Evolutionary conservation across 2,113 vertebrate species (phyloP).

Genomic region (Mola mola): DNA sequence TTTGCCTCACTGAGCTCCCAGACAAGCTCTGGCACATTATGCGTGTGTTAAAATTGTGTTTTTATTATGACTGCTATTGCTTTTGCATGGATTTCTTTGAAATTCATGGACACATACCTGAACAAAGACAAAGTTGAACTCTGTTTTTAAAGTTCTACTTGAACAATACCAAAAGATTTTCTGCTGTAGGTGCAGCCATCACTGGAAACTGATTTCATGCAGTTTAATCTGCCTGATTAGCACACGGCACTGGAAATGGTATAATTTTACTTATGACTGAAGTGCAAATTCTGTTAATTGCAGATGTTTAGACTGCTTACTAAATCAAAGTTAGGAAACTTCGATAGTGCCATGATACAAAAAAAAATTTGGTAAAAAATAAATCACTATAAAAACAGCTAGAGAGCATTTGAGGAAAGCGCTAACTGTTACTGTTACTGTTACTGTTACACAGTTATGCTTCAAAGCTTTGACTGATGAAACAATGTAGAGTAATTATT

Average conservation of each 20-base stretch:
- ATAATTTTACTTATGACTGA: constrained; percentile 32
- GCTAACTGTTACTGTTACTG: no score
- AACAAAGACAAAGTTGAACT: constrained; percentile 2
- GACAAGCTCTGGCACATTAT: constrained; percentile 14
- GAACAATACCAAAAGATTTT: constrained; percentile 20
- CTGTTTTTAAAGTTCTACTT: constrained; percentile 18
- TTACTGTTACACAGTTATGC: no score
- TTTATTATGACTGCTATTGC: constrained; percentile 31
- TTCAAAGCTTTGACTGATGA: no score
- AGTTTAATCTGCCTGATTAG: constrained; percentile 50
- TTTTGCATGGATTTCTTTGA: constrained; percentile 16
- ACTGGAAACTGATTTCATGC: constrained; percentile 29
- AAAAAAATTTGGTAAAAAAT: no score
- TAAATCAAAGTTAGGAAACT: constrained; percentile 27
- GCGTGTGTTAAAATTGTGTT: constrained; percentile 10
- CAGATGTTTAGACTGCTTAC: constrained; percentile 24
- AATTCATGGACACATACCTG: constrained; percentile 10
- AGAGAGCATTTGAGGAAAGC: no score
- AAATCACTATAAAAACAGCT: no score
- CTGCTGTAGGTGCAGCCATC: constrained; percentile 2
- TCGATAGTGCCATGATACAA: no score
- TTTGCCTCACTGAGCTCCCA: no score
- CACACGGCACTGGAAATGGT: constrained; percentile 21
- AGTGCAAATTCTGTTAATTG: constrained; percentile 47
- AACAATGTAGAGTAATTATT: no score